Evolutionary conservation across 2,113 vertebrate species (phyloP).

Genomic region (Epinephelus cyanopodus): DNA sequence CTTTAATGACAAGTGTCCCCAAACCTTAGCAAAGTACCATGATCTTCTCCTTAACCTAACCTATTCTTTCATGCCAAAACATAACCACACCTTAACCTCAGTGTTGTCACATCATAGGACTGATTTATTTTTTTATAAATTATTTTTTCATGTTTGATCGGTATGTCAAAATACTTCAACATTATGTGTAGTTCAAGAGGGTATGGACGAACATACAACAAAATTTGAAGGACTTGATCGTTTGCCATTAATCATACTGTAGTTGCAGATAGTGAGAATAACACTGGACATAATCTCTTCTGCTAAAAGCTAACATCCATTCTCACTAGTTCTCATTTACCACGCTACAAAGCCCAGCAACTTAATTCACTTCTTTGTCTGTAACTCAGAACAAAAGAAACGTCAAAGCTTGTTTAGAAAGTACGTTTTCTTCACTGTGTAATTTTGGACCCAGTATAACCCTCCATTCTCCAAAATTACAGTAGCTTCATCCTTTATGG

Average conservation of each 20-base stretch:
- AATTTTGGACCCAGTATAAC: constrained; percentile 10
- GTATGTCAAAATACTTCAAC: not conserved
- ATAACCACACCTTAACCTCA: no score
- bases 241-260: not conserved
- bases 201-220: not conserved
- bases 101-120: no score
- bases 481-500: not conserved
- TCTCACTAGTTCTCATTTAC: not conserved
- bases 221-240: not conserved
- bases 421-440: not conserved
- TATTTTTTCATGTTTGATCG: no score
- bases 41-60: not conserved
- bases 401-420: not conserved
- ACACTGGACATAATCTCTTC: not conserved
- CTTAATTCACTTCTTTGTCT: not conserved
- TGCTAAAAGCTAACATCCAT: not conserved
- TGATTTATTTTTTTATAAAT: no score
- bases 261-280: not conserved
- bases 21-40: not conserved
- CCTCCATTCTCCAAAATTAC: not conserved
- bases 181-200: not conserved
- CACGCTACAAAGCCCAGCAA: not conserved
- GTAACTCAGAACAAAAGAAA: constrained; percentile 12
- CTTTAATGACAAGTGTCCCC: not conserved
- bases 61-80: no score